Percentiles rank a stretch among this genome's conserved stretches.
phyloP scores from a whole-genome alignment of 2,888 invertebrate genomes.

The Lasioglossum villosulum region DNA sequence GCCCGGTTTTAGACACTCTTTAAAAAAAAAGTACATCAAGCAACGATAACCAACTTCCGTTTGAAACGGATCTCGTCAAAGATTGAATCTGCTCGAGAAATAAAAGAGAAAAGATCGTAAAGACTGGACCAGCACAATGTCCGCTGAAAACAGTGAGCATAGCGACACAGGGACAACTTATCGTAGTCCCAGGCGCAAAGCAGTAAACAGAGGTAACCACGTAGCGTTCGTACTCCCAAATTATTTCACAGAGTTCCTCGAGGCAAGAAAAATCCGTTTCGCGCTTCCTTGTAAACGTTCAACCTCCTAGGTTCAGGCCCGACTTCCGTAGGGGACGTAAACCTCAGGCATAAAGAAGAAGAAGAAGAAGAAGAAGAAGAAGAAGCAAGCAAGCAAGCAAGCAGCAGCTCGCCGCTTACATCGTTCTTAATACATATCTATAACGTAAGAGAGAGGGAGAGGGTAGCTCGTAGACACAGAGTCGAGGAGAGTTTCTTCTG shows the following conservation, averaged over 20 bases:
- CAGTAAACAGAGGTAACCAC: not conserved
- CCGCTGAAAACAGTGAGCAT: not conserved
- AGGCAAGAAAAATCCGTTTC: constrained; percentile 15
- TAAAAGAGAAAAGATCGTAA: not conserved
- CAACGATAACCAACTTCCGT: not conserved
- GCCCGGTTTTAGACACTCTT: too few species aligned
- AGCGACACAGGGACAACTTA: not conserved
- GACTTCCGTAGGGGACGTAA: not conserved
- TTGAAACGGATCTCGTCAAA: not conserved
- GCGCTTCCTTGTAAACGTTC: not conserved
- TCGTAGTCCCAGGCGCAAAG: not conserved
- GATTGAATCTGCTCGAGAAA: not conserved
- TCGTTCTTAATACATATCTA: constrained; percentile 52
- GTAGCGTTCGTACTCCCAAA: constrained; percentile 10
- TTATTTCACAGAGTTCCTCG: not conserved
- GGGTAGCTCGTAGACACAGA: constrained; percentile 29
- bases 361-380: not conserved
- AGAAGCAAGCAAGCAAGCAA: constrained; percentile 16
- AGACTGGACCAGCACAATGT: not conserved
- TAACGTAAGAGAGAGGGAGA: not conserved
- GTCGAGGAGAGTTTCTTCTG: constrained; percentile 43
- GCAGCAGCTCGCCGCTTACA: constrained; percentile 40
- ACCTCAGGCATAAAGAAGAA: not conserved
- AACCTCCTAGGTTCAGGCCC: not conserved
- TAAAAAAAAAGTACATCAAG: too few species aligned